Evolutionary conservation across 2,797 vertebrate species (phyloP).

Genomic region (Pygocentrus nattereri): DNA sequence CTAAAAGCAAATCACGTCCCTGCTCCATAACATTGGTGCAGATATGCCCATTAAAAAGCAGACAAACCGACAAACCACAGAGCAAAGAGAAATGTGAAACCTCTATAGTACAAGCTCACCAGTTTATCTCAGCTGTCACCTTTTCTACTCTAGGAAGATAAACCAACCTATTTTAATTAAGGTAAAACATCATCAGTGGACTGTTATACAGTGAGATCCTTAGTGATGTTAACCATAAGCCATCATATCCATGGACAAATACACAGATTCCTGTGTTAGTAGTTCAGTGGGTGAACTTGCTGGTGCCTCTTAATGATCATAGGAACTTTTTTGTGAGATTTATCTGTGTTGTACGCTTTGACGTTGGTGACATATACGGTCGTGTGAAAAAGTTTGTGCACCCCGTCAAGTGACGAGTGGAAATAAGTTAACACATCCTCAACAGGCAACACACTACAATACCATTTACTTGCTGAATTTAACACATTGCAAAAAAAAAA

Average conservation of each 20-base stretch:
- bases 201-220: background rate
- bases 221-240: background rate
- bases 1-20: background rate
- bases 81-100: background rate
- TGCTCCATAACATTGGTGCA: background rate
- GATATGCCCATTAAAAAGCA: conserved; percentile 7
- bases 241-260: background rate
- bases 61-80: background rate
- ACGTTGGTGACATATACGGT: too few relatives aligned
- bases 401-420: too few relatives aligned
- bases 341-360: background rate
- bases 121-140: background rate
- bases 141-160: background rate
- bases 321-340: background rate
- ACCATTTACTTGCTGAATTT: too few relatives aligned
- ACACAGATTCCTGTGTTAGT: background rate
- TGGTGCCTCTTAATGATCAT: background rate
- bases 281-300: background rate
- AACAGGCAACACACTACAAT: too few relatives aligned
- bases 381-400: too few relatives aligned
- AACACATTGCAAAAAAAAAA: too few relatives aligned
- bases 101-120: background rate
- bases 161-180: background rate
- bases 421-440: too few relatives aligned
- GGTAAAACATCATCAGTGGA: background rate